These are phyloP conservation scores for Batillaria attramentaria DNA, from an alignment of 1,140 invertebrate species.

Conservation along the genomic window DNA sequence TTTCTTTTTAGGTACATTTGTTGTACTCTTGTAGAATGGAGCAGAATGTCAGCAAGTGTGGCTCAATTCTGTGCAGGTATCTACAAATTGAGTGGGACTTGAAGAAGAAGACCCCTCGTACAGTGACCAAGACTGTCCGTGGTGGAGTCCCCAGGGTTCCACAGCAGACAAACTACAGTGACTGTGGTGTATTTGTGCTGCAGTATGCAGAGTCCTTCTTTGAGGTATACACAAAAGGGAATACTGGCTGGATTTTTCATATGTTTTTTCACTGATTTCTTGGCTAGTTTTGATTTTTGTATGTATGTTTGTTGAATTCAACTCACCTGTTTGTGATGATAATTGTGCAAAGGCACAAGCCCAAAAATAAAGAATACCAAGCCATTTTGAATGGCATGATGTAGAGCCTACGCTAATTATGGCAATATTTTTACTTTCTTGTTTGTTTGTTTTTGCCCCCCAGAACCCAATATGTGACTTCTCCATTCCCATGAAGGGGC, in stretches of 20 bases:
- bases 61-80: conserved; percentile 75
- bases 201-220: conserved; percentile 98
- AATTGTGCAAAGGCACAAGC: conserved; percentile 4
- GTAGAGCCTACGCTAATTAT: not conserved
- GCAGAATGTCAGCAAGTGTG: not conserved
- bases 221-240: too few species aligned
- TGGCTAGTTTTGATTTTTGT: too few species aligned
- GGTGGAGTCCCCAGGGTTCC: conserved; percentile 91
- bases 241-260: too few species aligned
- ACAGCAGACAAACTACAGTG: conserved; percentile 96
- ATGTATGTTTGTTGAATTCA: too few species aligned
- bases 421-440: conserved; percentile 44
- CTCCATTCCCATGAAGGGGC: conserved; percentile 68
- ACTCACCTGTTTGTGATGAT: not conserved
- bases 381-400: not conserved
- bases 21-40: not conserved
- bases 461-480: conserved; percentile 72
- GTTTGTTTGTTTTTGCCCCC: too few species aligned
- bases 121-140: conserved; percentile 60
- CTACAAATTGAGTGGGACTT: conserved; percentile 90
- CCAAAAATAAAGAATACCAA: not conserved
- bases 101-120: conserved; percentile 77
- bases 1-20: not conserved
- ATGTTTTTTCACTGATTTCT: too few species aligned
- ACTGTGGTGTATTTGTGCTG: conserved; percentile 95